Percentiles rank a stretch among this genome's conserved stretches.
Conservation (phyloP, 2,113 vertebrate genomes). For the Sylvilagus bachmani region DNA sequence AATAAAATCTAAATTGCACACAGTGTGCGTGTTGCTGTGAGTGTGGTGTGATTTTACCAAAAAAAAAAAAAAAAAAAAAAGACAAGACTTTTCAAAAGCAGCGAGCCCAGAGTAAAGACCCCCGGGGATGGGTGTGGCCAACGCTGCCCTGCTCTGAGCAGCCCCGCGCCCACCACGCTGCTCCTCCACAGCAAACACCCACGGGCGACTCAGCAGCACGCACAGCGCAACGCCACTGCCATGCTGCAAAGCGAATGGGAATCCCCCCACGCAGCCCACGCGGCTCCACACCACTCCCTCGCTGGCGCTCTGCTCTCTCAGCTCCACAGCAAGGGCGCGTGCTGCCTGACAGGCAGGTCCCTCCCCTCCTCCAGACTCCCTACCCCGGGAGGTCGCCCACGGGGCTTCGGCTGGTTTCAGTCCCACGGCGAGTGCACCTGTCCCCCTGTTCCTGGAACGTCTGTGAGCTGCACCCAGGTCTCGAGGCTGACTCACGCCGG, state of each 20-base stretch:
- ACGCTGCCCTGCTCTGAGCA: rapidly evolving
- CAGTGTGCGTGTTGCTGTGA: rapidly evolving
- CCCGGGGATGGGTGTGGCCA: no score
- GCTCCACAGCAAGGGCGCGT: no score
- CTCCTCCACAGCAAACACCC: no score
- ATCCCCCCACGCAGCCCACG: no score
- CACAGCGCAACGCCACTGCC: no score
- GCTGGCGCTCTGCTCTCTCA: no score
- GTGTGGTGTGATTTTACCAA: background rate
- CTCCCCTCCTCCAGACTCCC: no score
- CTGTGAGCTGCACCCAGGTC: rapidly evolving
- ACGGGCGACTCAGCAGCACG: no score
- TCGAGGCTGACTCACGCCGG: rapidly evolving
- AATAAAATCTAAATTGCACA: no score
- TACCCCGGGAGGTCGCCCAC: rapidly evolving
- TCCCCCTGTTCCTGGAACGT: background rate
- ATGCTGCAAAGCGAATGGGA: no score
- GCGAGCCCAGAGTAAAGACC: background rate
- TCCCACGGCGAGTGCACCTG: rapidly evolving
- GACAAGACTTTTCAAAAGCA: background rate
- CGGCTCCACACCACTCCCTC: no score
- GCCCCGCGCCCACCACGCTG: background rate
- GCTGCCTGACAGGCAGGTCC: no score
- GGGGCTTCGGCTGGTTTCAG: rapidly evolving
- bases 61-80: background rate